Percentiles rank a stretch among this genome's conserved stretches.
These are phyloP conservation scores for Nasonia longicornis DNA, from an alignment of 1,140 invertebrate genomes.

Conservation along the genomic window DNA sequence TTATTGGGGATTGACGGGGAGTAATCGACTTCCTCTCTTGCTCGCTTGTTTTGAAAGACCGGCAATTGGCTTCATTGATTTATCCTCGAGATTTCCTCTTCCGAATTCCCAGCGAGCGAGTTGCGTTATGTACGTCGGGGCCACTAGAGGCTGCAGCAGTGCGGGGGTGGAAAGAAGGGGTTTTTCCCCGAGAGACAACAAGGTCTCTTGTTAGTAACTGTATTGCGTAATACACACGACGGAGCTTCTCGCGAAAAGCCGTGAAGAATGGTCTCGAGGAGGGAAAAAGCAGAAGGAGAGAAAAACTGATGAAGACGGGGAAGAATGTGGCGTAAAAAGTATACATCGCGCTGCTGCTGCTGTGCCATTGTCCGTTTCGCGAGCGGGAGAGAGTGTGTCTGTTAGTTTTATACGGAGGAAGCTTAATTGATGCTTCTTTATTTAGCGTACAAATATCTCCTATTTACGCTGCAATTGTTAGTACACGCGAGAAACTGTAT, in stretches of 20 bases:
- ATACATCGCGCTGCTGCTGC: not conserved
- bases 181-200: constrained; percentile 2
- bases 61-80: too few species aligned
- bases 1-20: not conserved
- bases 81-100: too few species aligned
- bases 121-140: not conserved
- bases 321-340: not conserved
- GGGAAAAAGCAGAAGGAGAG: not conserved
- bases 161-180: not conserved
- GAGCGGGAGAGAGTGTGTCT: too few species aligned
- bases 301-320: not conserved
- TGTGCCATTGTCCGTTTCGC: too few species aligned
- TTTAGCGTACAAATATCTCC: not conserved
- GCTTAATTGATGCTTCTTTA: not conserved
- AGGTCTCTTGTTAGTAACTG: not conserved
- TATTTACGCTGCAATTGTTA: too few species aligned
- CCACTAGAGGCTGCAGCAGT: not conserved
- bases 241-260: not conserved
- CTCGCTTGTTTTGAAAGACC: too few species aligned
- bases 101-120: too few species aligned
- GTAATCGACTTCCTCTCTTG: not conserved
- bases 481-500: too few species aligned
- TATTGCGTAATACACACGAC: constrained; percentile 14
- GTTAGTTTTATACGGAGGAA: not conserved
- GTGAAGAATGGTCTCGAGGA: constrained; percentile 12